Conservation (phyloP, 2,113 vertebrate genomes). For the Perca flavescens region DNA sequence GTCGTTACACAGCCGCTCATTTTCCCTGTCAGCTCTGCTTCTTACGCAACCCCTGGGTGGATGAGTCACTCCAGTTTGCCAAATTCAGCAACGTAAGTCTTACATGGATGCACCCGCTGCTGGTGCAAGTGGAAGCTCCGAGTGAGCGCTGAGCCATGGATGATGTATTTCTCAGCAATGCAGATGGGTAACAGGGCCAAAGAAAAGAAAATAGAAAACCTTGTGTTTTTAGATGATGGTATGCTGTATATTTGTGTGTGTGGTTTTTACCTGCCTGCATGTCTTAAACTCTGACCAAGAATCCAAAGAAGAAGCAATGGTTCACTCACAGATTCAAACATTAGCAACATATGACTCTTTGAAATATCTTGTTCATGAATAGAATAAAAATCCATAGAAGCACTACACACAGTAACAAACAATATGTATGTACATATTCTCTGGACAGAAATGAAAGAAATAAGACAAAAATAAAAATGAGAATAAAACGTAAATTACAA, state of each 20-base stretch:
- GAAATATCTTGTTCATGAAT: conserved; percentile 13
- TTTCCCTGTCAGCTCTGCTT: conserved; percentile 50
- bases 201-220: background rate
- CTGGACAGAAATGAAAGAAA: conserved; percentile 10
- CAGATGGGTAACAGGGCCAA: conserved; percentile 59
- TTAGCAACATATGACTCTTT: background rate
- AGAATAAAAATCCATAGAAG: conserved; percentile 42
- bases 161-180: conserved; percentile 55
- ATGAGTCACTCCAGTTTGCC: conserved; percentile 79
- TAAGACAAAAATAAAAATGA: conserved; percentile 31
- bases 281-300: background rate
- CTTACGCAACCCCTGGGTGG: conserved; percentile 71
- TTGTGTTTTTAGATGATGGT: conserved; percentile 19
- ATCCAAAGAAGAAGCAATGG: background rate
- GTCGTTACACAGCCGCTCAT: conserved; percentile 43
- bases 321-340: conserved; percentile 38
- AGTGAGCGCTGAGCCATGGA: conserved; percentile 58
- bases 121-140: conserved; percentile 55
- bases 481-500: conserved; percentile 29
- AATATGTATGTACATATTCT: conserved; percentile 46
- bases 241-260: conserved; percentile 7
- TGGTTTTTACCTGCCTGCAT: conserved; percentile 17
- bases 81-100: conserved; percentile 64
- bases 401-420: conserved; percentile 58
- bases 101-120: conserved; percentile 48